A percentile compares a stretch with the other conserved stretches of the same genome.
These are phyloP conservation scores for Caiman crocodilus DNA, from an alignment of 2,797 vertebrate species.

Conservation along the genomic window DNA sequence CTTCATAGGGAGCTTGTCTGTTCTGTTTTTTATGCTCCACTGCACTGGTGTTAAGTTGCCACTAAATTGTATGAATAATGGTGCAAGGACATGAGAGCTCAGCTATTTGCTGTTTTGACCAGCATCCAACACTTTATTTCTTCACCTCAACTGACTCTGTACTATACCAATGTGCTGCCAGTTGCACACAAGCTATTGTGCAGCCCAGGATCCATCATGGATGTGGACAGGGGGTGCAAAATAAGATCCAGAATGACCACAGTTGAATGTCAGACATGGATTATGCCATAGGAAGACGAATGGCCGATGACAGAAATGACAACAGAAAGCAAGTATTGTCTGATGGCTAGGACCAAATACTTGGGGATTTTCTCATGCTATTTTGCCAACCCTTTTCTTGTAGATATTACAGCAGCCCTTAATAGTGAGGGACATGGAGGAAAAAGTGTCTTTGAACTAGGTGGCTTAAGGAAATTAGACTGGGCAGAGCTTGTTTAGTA, in stretches of 20 bases:
- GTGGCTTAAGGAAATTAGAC: background rate
- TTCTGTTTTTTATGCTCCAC: background rate
- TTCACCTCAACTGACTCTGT: background rate
- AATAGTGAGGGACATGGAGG: background rate
- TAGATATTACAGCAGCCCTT: background rate
- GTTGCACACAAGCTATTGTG: background rate
- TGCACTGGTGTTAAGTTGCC: background rate
- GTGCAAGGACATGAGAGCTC: background rate
- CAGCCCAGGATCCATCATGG: background rate
- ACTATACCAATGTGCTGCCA: background rate
- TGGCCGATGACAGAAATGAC: too few species aligned
- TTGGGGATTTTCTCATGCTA: background rate
- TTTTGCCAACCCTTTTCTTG: background rate
- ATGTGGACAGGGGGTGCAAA: background rate
- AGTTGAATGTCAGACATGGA: background rate
- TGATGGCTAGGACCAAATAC: background rate
- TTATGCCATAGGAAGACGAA: too few species aligned
- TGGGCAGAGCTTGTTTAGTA: background rate
- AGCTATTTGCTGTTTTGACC: background rate
- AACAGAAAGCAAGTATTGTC: background rate
- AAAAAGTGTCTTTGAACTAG: background rate
- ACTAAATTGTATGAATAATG: background rate
- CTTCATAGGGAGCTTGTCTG: background rate
- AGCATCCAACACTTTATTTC: background rate
- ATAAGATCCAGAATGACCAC: background rate